These are phyloP conservation scores for Circaetus gallicus DNA, from an alignment of 2,113 vertebrate species.

Conservation along the genomic window DNA sequence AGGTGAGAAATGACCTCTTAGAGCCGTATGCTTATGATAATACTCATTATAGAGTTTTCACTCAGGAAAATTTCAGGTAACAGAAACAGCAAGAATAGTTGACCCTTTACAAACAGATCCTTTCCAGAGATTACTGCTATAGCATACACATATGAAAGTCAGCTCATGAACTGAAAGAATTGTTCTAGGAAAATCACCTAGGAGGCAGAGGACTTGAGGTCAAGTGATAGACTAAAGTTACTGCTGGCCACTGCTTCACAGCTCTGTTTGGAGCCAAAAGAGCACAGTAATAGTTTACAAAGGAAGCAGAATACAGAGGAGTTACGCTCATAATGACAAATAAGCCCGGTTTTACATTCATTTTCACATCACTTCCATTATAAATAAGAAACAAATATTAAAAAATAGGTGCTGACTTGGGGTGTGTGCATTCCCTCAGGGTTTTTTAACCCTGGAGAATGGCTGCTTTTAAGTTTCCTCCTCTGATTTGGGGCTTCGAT, in stretches of 20 bases:
- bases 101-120: neutral
- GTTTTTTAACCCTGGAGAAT: neutral
- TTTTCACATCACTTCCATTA: neutral
- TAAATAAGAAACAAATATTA: neutral
- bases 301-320: fast-evolving
- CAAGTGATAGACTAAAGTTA: neutral
- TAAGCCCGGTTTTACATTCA: fast-evolving
- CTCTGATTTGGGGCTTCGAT: neutral
- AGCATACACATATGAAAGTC: no score
- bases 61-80: neutral
- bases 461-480: neutral
- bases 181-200: neutral
- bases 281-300: neutral
- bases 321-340: fast-evolving
- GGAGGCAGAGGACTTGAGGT: neutral
- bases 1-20: neutral
- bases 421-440: neutral
- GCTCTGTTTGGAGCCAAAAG: neutral
- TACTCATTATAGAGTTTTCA: fast-evolving
- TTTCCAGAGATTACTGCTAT: neutral
- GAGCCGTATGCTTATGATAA: fast-evolving
- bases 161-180: fast-evolving
- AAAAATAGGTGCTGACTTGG: neutral
- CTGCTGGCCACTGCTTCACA: neutral
- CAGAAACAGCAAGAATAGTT: neutral